Percentiles rank a stretch among this genome's conserved stretches.
Conservation (phyloP, 2,113 vertebrate species). For the Pelusios castaneus region DNA sequence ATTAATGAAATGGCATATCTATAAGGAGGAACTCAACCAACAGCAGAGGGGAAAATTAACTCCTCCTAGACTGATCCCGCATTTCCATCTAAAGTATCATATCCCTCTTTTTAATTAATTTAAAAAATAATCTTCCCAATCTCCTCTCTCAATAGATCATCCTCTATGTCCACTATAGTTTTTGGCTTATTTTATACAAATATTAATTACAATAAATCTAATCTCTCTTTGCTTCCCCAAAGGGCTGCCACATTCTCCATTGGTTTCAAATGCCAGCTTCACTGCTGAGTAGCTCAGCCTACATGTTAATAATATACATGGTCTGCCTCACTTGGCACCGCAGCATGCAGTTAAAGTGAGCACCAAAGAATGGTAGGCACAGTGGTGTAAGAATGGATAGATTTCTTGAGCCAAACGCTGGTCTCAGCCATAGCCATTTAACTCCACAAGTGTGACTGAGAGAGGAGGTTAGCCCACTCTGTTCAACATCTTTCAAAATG, state of each 20-base stretch:
- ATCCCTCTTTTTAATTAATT: background rate
- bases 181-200: background rate
- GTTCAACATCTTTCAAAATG: background rate
- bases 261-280: background rate
- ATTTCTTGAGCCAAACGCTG: background rate
- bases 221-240: background rate
- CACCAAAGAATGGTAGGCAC: background rate
- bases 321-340: background rate
- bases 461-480: conserved; percentile 4
- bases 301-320: background rate
- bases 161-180: background rate
- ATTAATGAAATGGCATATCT: background rate
- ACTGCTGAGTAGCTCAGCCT: background rate
- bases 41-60: background rate
- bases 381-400: accelerated
- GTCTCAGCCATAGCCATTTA: background rate
- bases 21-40: conserved; percentile 20
- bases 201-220: background rate
- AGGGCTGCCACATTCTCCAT: background rate
- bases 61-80: background rate
- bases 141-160: background rate
- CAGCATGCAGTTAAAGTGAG: accelerated
- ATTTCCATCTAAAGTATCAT: background rate
- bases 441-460: background rate
- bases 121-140: background rate